Evolutionary conservation across 1,140 invertebrate species (phyloP), one percentile per base, ranked within the genome.

Genomic region (Pissodes strobi): DNA sequence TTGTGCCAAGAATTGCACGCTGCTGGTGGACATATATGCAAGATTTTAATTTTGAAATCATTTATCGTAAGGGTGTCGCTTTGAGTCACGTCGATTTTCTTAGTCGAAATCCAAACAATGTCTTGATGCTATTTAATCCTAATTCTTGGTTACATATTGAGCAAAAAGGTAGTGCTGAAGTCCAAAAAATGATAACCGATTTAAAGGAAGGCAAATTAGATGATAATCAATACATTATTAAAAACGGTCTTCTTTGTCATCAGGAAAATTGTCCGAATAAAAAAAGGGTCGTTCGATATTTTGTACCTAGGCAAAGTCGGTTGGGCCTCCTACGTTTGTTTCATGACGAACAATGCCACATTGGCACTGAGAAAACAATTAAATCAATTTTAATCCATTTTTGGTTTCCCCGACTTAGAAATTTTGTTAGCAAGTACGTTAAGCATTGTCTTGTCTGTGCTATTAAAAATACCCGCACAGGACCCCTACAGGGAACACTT

Each of bases 401-500:
- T 34, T 34, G 30, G 30, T 34, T 34, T 34, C 30, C 30, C n/a
- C 30, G 30, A n/a, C 6, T 34, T 8, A 34, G 30, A n/a, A n/a
- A 34, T n/a, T 34, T 34, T 34, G 30, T 34, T 34, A 34, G n/a
- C 6, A 34, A 34, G 30, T 34, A 34, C 30, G n/a, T 34, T 8
- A 34, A 34, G n/a, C 30, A 34, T n/a, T 34, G 30, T 34, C n/a
- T 76, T 8, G 64, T 68, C 2, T 77, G 73, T 49, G 48, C 71
- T 0, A 73, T 76, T 22, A 37, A 69, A 2, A 48, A 57, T 12
- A 43, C 58, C 2, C 70, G 73, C 5, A 70, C 76, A 53, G 70
- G 73, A 23, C 74, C 75, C 1, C 2, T 77, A 66, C 73, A 3
- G 57, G 70, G 71, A n/a, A n/a, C n/a, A n/a, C n/a, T n/a, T n/a